A percentile compares a stretch with the other conserved stretches of the same genome.
These are phyloP conservation scores for Therioaphis trifolii DNA, from an alignment of 2,888 invertebrate species.

Conservation along the genomic window DNA sequence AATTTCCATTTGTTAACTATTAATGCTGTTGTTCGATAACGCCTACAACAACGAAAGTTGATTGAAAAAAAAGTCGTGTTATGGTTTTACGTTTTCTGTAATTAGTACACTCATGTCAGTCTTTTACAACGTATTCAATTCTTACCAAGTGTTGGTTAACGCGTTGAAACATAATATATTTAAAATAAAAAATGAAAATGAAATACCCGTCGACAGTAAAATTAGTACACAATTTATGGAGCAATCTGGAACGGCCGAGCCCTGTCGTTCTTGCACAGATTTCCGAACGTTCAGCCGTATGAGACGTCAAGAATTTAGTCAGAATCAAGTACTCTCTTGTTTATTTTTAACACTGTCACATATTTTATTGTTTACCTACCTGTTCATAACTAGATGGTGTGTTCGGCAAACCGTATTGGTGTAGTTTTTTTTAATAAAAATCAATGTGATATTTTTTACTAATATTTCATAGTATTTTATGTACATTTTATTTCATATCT, in stretches of 20 bases:
- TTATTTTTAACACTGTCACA: neutral
- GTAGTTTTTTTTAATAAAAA: no score
- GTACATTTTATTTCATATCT: no score
- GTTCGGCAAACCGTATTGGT: neutral
- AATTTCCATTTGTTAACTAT: no score
- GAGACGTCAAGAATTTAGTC: slow-evolving; percentile 52
- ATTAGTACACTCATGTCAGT: slow-evolving; percentile 2
- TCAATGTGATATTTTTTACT: no score
- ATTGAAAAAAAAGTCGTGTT: neutral
- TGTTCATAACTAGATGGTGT: no score
- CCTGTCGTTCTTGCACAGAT: slow-evolving; percentile 52
- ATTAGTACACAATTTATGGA: neutral
- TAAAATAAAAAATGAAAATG: slow-evolving; percentile 22
- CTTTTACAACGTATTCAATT: neutral
- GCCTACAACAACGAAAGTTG: no score
- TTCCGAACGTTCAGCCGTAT: slow-evolving; percentile 40
- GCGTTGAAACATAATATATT: neutral
- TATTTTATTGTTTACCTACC: no score
- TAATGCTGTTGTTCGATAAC: no score
- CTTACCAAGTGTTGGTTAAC: slow-evolving; percentile 7
- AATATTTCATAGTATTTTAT: no score
- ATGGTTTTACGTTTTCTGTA: no score
- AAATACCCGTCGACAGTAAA: neutral
- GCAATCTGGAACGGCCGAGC: neutral
- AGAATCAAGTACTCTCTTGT: slow-evolving; percentile 1